Percentiles rank a stretch among this genome's conserved stretches.
phyloP scores from a whole-genome alignment of 2,797 vertebrate species.

The Oryzias sinensis region DNA sequence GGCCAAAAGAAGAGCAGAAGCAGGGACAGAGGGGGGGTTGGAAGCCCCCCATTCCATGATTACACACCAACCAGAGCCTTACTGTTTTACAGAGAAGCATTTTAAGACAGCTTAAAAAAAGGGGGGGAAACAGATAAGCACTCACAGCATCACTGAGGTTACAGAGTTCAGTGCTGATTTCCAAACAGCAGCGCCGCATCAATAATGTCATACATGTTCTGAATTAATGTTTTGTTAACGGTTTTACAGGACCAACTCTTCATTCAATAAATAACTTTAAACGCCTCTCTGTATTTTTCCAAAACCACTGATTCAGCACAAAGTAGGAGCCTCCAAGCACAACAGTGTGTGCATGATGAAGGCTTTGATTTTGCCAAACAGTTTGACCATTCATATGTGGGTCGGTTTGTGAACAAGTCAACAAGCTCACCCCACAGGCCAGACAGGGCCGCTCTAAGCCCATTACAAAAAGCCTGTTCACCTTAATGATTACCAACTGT shows the following conservation, averaged over 20 bases:
- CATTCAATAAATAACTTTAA: conserved; percentile 34
- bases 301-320: conserved; percentile 32
- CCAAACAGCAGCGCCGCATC: conserved; percentile 26
- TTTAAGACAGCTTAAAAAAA: conserved; percentile 32
- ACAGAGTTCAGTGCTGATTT: conserved; percentile 35
- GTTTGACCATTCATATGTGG: conserved; percentile 48
- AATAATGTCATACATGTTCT: conserved; percentile 27
- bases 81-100: conserved; percentile 43
- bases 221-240: conserved; percentile 34
- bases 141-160: conserved; percentile 38
- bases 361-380: conserved; percentile 46
- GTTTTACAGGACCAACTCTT: conserved; percentile 34
- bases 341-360: conserved; percentile 12
- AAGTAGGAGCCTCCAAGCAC: conserved; percentile 2
- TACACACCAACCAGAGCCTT: conserved; percentile 49
- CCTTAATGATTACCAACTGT: conserved; percentile 69
- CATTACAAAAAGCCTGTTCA: conserved; percentile 70
- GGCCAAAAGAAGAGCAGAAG: conserved; percentile 43
- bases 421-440: conserved; percentile 43
- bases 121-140: conserved; percentile 11
- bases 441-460: conserved; percentile 60
- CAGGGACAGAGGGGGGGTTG: conserved; percentile 31
- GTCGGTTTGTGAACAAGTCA: conserved; percentile 44
- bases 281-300: conserved; percentile 23
- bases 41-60: conserved; percentile 51